Conservation (phyloP, 1,140 invertebrate genomes). For the Gryon sp. region DNA sequence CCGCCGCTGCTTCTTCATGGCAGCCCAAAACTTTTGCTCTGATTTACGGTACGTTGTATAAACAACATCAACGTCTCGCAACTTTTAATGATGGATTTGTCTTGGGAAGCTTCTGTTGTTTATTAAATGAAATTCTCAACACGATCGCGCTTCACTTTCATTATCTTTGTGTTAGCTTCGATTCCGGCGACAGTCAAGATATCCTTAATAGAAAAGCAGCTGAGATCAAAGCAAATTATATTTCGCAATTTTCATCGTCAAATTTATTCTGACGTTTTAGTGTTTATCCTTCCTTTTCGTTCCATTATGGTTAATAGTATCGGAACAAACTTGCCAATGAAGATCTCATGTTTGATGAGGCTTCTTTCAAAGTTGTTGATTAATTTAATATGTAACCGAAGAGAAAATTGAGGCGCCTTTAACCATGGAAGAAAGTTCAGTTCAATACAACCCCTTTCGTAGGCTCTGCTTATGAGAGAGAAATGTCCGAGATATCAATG, state of each 20-base stretch:
- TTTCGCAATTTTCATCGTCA: conserved; percentile 7
- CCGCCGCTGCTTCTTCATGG: conserved; percentile 2
- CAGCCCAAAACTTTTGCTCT: conserved; percentile 41
- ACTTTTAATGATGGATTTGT: conserved; percentile 36
- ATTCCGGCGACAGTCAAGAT: background rate
- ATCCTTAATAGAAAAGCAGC: conserved; percentile 1
- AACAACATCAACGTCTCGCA: conserved; percentile 36
- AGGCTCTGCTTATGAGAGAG: conserved; percentile 31
- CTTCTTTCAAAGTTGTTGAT: conserved; percentile 47
- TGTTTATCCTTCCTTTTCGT: background rate
- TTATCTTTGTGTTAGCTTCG: background rate
- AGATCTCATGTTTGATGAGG: conserved; percentile 27
- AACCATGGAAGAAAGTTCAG: conserved; percentile 46
- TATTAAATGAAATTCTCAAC: conserved; percentile 14
- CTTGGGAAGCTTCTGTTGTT: background rate
- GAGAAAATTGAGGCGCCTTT: conserved; percentile 10
- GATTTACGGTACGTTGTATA: conserved; percentile 54
- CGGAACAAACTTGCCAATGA: conserved; percentile 5
- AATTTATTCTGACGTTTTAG: background rate
- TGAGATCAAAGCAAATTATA: conserved; percentile 3
- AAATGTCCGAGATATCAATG: conserved; percentile 56
- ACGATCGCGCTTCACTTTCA: background rate
- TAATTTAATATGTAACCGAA: conserved; percentile 54
- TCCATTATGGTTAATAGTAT: conserved; percentile 8
- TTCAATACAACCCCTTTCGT: conserved; percentile 42